phyloP scores from a whole-genome alignment of 2,888 invertebrate species.

The Lucinisca nassula region DNA sequence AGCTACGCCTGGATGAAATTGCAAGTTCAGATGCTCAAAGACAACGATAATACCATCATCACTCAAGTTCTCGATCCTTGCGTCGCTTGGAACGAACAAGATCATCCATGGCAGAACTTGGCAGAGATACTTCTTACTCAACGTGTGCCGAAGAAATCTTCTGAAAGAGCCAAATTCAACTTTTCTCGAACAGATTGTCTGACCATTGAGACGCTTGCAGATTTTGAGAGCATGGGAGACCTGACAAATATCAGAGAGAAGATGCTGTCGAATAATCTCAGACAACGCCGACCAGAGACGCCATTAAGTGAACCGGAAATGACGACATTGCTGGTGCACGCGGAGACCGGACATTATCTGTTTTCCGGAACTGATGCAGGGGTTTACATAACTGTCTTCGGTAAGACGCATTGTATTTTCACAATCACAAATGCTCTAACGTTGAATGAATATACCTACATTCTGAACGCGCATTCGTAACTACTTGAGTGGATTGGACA shows the following conservation, averaged over 20 bases:
- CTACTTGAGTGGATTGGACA: no score
- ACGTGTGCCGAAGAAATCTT: slow-evolving; percentile 53
- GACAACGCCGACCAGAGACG: slow-evolving; percentile 43
- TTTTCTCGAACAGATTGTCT: slow-evolving; percentile 42
- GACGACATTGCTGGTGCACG: slow-evolving; percentile 65
- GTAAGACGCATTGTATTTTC: no score
- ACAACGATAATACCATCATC: neutral
- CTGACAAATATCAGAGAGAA: slow-evolving; percentile 61
- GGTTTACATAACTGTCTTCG: slow-evolving; percentile 58
- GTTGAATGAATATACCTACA: no score
- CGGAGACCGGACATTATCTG: slow-evolving; percentile 64
- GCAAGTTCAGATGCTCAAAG: slow-evolving; percentile 58
- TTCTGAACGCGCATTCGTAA: no score
- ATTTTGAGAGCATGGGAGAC: slow-evolving; percentile 44
- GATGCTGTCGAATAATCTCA: slow-evolving; percentile 51
- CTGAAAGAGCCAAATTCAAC: slow-evolving; percentile 55
- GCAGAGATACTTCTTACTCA: slow-evolving; percentile 50
- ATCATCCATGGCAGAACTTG: slow-evolving; percentile 55
- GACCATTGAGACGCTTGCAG: slow-evolving; percentile 22
- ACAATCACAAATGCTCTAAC: no score
- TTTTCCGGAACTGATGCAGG: slow-evolving; percentile 68
- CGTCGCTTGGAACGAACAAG: slow-evolving; percentile 50
- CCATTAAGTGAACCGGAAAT: slow-evolving; percentile 2
- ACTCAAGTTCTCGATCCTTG: slow-evolving; percentile 33
- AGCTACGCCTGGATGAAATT: slow-evolving; percentile 46